Evolutionary conservation across 2,113 vertebrate species (phyloP).

Genomic region (Bambusicola thoracicus): DNA sequence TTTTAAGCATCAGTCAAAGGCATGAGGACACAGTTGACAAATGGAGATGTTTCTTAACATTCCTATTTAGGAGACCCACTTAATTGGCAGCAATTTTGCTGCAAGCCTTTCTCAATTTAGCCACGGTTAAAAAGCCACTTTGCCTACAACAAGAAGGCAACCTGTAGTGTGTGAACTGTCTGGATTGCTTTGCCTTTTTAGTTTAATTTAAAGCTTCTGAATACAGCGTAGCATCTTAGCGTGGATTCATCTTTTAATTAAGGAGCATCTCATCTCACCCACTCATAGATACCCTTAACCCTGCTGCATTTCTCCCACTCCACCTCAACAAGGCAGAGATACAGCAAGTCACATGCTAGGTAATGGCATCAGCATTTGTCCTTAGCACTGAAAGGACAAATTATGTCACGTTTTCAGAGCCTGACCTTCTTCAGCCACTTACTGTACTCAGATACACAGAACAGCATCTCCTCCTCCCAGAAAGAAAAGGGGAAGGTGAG

Average conservation of each 20-base stretch:
- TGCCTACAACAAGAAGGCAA: no score
- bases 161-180: rapidly evolving
- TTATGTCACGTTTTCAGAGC: rapidly evolving
- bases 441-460: not conserved
- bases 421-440: not conserved
- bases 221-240: not conserved
- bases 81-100: not conserved
- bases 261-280: not conserved
- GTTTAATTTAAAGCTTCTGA: not conserved
- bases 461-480: not conserved
- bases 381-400: not conserved
- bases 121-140: rapidly evolving
- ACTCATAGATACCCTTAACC: no score
- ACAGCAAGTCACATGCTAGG: not conserved
- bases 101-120: not conserved
- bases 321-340: not conserved
- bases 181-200: rapidly evolving
- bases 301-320: not conserved
- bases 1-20: not conserved
- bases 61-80: not conserved
- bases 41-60: not conserved
- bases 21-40: not conserved
- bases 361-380: not conserved
- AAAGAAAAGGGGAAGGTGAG: rapidly evolving
- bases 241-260: not conserved